Percentiles rank a stretch among this genome's conserved stretches.
Conservation (phyloP, 2,113 vertebrate species). For the Amblyornis subalaris region DNA sequence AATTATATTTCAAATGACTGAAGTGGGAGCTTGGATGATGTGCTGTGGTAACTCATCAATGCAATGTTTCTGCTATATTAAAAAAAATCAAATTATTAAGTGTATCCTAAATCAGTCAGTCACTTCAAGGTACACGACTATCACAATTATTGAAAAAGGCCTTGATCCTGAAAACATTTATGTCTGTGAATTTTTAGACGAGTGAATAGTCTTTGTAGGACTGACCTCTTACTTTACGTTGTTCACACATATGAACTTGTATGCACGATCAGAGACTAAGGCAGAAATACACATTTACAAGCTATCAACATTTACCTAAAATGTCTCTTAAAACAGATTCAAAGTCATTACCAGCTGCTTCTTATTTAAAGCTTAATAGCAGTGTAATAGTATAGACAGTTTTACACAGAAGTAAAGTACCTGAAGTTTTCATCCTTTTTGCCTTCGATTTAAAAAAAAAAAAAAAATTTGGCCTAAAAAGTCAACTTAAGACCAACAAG, state of each 20-base stretch:
- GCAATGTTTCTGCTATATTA: slow-evolving; percentile 1
- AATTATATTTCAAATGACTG: background rate
- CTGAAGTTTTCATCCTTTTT: background rate
- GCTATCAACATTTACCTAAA: slow-evolving; percentile 64
- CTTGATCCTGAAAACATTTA: slow-evolving; percentile 65
- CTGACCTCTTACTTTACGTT: slow-evolving; percentile 51
- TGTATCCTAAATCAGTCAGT: slow-evolving; percentile 49
- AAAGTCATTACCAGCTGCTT: slow-evolving; percentile 52
- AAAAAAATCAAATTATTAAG: slow-evolving; percentile 41
- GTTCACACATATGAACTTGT: slow-evolving; percentile 61
- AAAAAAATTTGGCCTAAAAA: background rate
- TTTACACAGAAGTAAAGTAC: background rate
- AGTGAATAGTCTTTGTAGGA: slow-evolving; percentile 59
- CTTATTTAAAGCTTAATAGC: slow-evolving; percentile 39
- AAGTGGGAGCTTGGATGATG: background rate
- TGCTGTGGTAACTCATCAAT: background rate
- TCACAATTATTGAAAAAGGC: slow-evolving; percentile 55
- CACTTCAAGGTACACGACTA: slow-evolving; percentile 48
- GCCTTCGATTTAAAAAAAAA: background rate
- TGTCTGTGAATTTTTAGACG: slow-evolving; percentile 63
- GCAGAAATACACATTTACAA: slow-evolving; percentile 58
- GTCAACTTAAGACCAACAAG: background rate
- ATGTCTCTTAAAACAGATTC: slow-evolving; percentile 54
- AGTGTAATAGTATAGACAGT: background rate
- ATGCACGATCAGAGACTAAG: slow-evolving; percentile 52